Conservation (phyloP, 2,797 vertebrate genomes). For the Micrastur ruficollis region DNA sequence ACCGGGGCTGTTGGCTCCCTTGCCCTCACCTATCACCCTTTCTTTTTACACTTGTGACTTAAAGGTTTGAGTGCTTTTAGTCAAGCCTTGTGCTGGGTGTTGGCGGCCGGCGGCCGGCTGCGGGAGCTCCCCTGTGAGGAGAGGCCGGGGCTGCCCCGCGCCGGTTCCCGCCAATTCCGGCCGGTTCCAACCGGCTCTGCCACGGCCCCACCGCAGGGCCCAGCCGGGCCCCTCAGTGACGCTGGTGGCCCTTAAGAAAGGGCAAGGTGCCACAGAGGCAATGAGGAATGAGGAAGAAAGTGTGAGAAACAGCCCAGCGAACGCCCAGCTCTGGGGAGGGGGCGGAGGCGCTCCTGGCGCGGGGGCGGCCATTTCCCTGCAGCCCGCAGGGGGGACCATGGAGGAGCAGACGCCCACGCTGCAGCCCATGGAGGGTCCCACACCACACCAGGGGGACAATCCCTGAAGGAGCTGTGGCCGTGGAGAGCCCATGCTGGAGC, state of each 20-base stretch:
- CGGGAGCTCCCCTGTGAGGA: neutral
- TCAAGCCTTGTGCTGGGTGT: fast-evolving
- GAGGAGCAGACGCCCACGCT: neutral
- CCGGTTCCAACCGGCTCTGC: fast-evolving
- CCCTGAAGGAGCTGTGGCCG: fast-evolving
- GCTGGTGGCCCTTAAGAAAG: neutral
- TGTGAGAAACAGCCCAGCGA: neutral
- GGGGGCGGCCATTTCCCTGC: neutral
- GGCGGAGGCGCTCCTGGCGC: too few species aligned
- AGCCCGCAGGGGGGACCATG: fast-evolving
- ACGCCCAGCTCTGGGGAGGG: neutral
- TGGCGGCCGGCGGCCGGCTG: fast-evolving
- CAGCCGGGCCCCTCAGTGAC: fast-evolving
- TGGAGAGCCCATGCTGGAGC: neutral
- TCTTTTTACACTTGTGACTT: neutral
- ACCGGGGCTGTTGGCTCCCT: fast-evolving
- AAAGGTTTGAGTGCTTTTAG: neutral
- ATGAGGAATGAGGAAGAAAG: neutral
- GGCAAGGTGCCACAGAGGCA: fast-evolving
- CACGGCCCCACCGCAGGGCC: fast-evolving
- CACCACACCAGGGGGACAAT: fast-evolving
- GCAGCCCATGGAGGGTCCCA: neutral
- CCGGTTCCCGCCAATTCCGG: neutral
- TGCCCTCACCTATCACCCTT: fast-evolving
- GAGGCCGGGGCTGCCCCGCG: fast-evolving